Base-by-base conservation (phyloP, 2,888 invertebrate species). In the Thereva nobilitata region DNA sequence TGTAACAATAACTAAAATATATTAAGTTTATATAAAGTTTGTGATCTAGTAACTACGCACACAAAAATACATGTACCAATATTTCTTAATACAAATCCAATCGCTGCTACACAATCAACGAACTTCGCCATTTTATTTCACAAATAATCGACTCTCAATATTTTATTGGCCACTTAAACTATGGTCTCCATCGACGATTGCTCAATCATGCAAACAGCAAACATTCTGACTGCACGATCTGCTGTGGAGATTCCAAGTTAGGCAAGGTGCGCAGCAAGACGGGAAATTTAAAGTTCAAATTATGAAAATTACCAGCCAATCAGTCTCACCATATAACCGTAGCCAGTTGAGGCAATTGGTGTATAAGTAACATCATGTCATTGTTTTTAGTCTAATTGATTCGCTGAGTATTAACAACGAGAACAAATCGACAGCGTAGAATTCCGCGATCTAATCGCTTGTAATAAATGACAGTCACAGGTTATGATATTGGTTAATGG, bases 361-460 rank as follows among this genome's bases (percentile, higher is more conserved):
- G 59, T 41, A 9, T 41, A 7, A 50, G 42, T 50, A 50, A 59
- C 45, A 23, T 47, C 57, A 45, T 59, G 37, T 38, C 50, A 61
- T 61, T 61, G 61, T 61, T 61, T 61, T 23, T 61, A 61, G 41
- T 49, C 61, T 61, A 61, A 61, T 61, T 50, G 61, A 61, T 61
- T 61, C 50, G 50, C 50, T 41, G 40, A 49, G 61, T 38, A 61
- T 34, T 41, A 41, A 61, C 61, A 61, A 61, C 50, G 12, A 42
- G 42, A 23, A 42, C 34, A 56, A 56, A 42, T 42, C 53, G 38
- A 53, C 38, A 53, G 53, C 53, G 23, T 38, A n/a, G 38, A 53
- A 53, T 53, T 53, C 37, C 40, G 8, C 38, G 49, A 50, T 50
- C 61, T 34, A 61, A 61, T 61, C 61, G 61, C 41, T 23, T 8